A percentile compares a stretch with the other conserved stretches of the same genome.
phyloP scores from a whole-genome alignment of 2,113 vertebrate species.

The Mesoclemmys tuberculata region DNA sequence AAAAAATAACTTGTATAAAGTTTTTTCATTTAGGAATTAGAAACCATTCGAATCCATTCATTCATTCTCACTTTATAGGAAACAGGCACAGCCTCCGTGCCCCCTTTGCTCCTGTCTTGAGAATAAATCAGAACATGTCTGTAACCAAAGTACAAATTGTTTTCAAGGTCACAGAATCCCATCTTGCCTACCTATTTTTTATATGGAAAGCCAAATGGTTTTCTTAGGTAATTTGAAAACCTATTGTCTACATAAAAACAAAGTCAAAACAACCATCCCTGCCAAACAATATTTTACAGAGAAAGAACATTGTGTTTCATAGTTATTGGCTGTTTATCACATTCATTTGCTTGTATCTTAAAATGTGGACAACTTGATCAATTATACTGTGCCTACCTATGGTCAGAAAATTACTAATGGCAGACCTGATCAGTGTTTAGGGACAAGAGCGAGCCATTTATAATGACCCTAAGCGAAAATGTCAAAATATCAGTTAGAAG shows the following conservation, averaged over 20 bases:
- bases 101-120: fast-evolving
- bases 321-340: constrained; percentile 16
- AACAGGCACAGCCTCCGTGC: fast-evolving
- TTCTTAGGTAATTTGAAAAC: neutral
- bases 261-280: neutral
- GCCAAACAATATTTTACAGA: neutral
- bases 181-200: fast-evolving
- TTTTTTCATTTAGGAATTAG: neutral
- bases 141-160: fast-evolving
- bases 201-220: neutral
- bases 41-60: fast-evolving
- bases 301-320: neutral
- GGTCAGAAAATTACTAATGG: neutral
- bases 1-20: neutral
- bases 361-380: constrained; percentile 27
- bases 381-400: constrained; percentile 22
- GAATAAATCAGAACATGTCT: neutral
- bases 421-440: neutral
- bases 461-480: neutral
- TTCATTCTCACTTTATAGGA: neutral
- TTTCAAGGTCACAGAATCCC: neutral
- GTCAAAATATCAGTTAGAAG: neutral
- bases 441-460: neutral
- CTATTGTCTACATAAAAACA: neutral
- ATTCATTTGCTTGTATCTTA: constrained; percentile 24